Conservation (phyloP, 2,113 vertebrate species). For the Dolichallabes microphthalmus region DNA sequence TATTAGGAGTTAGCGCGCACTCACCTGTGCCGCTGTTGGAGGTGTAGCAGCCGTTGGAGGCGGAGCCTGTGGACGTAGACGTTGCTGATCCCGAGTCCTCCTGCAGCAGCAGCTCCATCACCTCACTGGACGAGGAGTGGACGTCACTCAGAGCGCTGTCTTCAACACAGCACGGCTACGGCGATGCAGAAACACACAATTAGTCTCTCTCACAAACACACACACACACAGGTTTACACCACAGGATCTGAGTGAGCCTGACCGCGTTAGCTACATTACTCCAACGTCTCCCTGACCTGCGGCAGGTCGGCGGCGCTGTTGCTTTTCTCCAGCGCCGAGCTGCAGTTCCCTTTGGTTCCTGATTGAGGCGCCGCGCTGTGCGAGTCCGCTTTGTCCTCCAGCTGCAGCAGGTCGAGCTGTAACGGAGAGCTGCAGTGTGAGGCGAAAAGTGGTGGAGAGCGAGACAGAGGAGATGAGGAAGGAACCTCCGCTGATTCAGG, state of each 20-base stretch:
- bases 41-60: slow-evolving; percentile 75
- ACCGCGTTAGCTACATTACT: background rate
- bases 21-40: slow-evolving; percentile 84
- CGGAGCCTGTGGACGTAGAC: slow-evolving; percentile 76
- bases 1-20: background rate
- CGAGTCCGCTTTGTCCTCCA: slow-evolving; percentile 83
- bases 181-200: background rate
- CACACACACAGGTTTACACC: background rate
- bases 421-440: slow-evolving; percentile 92
- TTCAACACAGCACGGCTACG: slow-evolving; percentile 60
- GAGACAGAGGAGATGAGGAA: slow-evolving; percentile 73
- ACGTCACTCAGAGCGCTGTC: slow-evolving; percentile 71
- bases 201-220: background rate
- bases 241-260: background rate
- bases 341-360: slow-evolving; percentile 44
- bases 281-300: slow-evolving; percentile 66
- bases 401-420: slow-evolving; percentile 88
- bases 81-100: slow-evolving; percentile 85
- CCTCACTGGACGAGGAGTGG: slow-evolving; percentile 81
- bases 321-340: slow-evolving; percentile 23
- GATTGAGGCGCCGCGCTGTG: slow-evolving; percentile 55
- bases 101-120: slow-evolving; percentile 81
- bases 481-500: slow-evolving; percentile 64
- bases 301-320: slow-evolving; percentile 55
- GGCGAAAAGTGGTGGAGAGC: slow-evolving; percentile 81